A percentile compares a stretch with the other conserved stretches of the same genome.
These are phyloP conservation scores for Anser brachyrhynchus DNA, from an alignment of 2,113 vertebrate genomes.

Conservation along the genomic window DNA sequence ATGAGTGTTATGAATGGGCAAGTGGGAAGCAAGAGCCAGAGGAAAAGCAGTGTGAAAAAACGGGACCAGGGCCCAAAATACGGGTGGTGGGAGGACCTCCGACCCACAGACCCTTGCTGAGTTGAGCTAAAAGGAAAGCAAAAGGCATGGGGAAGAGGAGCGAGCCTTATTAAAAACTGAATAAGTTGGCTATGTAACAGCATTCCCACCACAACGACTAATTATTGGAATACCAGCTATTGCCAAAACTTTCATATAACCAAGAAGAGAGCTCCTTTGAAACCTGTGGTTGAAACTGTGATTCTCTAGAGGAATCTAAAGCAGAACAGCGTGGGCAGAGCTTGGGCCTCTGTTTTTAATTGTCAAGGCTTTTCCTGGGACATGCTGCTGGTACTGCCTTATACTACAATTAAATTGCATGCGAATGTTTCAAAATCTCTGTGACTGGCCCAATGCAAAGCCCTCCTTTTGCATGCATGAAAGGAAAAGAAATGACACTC, in stretches of 20 bases:
- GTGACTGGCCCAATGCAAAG: neutral
- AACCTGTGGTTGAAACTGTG: neutral
- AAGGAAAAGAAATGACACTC: neutral
- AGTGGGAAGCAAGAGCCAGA: rapidly evolving
- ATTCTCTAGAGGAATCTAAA: neutral
- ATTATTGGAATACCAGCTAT: neutral
- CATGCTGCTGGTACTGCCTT: neutral
- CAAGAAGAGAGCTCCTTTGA: neutral
- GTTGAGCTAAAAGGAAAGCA: neutral
- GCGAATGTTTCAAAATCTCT: neutral
- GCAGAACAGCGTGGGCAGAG: neutral
- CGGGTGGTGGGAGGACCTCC: rapidly evolving
- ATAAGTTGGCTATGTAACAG: neutral
- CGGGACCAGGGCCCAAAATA: neutral
- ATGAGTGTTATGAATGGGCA: slow-evolving; percentile 8
- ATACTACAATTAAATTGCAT: neutral
- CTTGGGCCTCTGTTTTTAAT: neutral
- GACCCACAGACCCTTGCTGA: neutral
- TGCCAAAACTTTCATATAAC: neutral
- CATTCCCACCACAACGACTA: neutral
- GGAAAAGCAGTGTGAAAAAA: neutral
- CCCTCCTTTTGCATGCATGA: neutral
- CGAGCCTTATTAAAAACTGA: neutral
- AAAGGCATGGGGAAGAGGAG: neutral
- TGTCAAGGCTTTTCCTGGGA: neutral